Evolutionary conservation across 2,113 vertebrate species (phyloP).

Genomic region (Todiramphus chloris): DNA sequence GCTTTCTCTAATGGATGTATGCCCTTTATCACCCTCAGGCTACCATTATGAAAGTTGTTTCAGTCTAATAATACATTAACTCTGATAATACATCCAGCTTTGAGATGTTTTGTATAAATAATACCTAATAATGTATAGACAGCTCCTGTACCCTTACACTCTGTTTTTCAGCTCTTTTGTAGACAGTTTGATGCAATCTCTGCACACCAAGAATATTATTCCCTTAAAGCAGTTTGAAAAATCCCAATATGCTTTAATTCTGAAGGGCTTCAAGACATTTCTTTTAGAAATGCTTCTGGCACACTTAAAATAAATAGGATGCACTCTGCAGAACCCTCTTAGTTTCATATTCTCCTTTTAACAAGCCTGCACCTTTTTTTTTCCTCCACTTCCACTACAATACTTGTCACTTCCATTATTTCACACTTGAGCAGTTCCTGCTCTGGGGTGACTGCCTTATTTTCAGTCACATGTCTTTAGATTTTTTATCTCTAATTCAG

Average conservation of each 20-base stretch:
- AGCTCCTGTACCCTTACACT: background rate
- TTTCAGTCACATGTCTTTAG: background rate
- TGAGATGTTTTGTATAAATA: background rate
- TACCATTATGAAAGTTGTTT: background rate
- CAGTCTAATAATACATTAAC: background rate
- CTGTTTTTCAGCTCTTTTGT: background rate
- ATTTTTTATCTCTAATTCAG: background rate
- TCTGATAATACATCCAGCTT: background rate
- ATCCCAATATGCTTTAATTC: background rate
- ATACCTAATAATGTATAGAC: background rate
- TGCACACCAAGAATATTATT: background rate
- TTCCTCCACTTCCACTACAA: background rate
- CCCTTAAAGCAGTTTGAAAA: background rate
- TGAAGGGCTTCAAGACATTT: background rate
- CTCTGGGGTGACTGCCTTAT: background rate
- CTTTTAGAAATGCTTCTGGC: slow-evolving; percentile 8
- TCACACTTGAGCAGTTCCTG: background rate
- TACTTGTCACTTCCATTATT: background rate
- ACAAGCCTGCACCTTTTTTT: background rate
- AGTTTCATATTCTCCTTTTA: background rate
- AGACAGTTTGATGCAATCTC: background rate
- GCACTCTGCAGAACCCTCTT: background rate
- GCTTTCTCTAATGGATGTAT: background rate
- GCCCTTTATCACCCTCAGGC: background rate
- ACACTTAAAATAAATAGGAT: background rate